A percentile compares a stretch with the other conserved stretches of the same genome.
Conservation (phyloP, 2,888 invertebrate genomes). For the Callinectes sapidus region DNA sequence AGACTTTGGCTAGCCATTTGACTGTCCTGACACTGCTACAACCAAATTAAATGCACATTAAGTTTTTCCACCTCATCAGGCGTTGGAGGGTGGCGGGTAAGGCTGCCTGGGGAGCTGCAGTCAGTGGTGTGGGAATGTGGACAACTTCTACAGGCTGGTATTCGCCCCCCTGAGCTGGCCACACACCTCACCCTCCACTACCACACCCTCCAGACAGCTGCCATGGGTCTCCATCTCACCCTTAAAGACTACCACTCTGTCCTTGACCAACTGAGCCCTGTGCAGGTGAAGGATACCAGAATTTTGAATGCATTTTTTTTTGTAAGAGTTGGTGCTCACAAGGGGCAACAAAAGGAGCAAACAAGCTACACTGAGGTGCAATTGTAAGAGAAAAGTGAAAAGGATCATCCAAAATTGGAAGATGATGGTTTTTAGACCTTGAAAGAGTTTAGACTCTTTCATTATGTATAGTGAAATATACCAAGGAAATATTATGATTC, state of each 20-base stretch:
- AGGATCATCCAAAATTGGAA: too few relatives aligned
- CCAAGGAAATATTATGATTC: not conserved
- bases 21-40: too few relatives aligned
- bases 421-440: too few relatives aligned
- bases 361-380: too few relatives aligned
- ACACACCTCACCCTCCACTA: constrained; percentile 66
- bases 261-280: constrained; percentile 63
- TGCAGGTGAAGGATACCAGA: constrained; percentile 59
- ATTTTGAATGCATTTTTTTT: not conserved
- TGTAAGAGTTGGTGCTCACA: too few relatives aligned
- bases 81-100: constrained; percentile 66
- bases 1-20: too few relatives aligned
- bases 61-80: not conserved
- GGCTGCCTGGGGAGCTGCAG: constrained; percentile 69
- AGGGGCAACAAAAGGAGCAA: too few relatives aligned
- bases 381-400: too few relatives aligned
- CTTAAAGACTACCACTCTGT: constrained; percentile 66
- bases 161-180: constrained; percentile 66
- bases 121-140: constrained; percentile 67
- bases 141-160: constrained; percentile 63
- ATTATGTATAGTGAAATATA: not conserved
- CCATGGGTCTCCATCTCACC: constrained; percentile 68
- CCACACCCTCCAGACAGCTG: constrained; percentile 66
- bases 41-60: not conserved
- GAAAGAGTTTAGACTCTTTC: not conserved